These are phyloP conservation scores for Megaceryle alcyon DNA, from an alignment of 2,797 vertebrate species.

Conservation along the genomic window DNA sequence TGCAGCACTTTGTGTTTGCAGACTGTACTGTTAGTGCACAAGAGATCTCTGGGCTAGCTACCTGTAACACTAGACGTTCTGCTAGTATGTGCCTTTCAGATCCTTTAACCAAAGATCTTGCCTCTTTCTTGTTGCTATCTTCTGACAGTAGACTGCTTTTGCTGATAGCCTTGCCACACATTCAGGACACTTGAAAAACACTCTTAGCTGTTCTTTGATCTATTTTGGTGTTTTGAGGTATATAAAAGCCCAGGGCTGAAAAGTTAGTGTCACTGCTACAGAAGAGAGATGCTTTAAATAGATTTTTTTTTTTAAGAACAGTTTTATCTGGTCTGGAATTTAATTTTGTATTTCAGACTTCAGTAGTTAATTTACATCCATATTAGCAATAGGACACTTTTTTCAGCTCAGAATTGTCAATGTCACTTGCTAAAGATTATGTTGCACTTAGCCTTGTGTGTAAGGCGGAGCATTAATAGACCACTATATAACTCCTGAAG, in stretches of 20 bases:
- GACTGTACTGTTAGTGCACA: background rate
- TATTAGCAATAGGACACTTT: background rate
- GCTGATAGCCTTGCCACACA: background rate
- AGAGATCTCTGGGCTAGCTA: background rate
- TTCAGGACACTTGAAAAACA: background rate
- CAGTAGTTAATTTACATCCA: background rate
- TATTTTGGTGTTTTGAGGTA: background rate
- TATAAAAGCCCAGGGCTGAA: background rate
- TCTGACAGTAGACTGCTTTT: background rate
- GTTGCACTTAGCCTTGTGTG: accelerated
- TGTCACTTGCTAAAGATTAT: background rate
- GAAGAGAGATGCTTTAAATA: background rate
- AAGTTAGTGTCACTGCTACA: background rate
- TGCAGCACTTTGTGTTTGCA: background rate
- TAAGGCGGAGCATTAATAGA: background rate
- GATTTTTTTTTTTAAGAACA: background rate
- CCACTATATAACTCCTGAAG: background rate
- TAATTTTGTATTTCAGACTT: background rate
- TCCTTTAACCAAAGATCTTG: background rate
- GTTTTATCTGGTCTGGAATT: background rate
- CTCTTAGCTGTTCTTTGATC: background rate
- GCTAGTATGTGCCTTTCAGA: background rate
- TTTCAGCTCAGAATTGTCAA: background rate
- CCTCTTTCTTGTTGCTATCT: background rate
- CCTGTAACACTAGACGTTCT: background rate